Evolutionary conservation across 2,888 invertebrate genomes (phyloP).

Genomic region (Cephus pulcher): DNA sequence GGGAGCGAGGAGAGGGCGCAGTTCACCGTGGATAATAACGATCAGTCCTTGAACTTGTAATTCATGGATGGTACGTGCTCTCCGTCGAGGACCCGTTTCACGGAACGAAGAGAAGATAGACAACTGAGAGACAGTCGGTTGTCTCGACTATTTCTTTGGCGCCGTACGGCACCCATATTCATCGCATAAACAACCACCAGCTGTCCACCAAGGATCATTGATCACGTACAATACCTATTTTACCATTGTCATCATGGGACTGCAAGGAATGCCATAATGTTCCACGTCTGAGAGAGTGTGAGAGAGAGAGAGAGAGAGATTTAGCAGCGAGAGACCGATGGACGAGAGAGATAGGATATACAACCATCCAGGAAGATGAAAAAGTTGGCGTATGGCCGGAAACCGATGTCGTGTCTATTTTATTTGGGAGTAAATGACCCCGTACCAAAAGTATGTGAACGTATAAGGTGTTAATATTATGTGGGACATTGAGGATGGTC

Average conservation of each 20-base stretch:
- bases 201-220: background rate
- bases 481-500: background rate
- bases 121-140: background rate
- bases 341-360: conserved; percentile 9
- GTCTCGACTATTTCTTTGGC: background rate
- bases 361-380: too few species aligned
- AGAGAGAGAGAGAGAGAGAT: conserved; percentile 2
- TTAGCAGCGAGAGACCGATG: background rate
- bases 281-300: conserved; percentile 27
- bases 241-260: background rate
- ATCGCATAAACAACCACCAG: background rate
- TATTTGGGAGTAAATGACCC: background rate
- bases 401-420: background rate
- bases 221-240: background rate
- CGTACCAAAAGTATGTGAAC: background rate
- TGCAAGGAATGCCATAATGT: background rate
- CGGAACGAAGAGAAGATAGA: background rate
- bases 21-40: background rate
- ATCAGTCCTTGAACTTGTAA: background rate
- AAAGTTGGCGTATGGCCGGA: background rate
- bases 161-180: background rate
- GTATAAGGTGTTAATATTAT: background rate
- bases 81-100: background rate
- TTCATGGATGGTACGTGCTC: background rate
- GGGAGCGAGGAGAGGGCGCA: background rate